Evolutionary conservation across 2,113 vertebrate species (phyloP), one percentile per base, ranked within the genome.

Genomic region (Eudyptes chrysolophus): DNA sequence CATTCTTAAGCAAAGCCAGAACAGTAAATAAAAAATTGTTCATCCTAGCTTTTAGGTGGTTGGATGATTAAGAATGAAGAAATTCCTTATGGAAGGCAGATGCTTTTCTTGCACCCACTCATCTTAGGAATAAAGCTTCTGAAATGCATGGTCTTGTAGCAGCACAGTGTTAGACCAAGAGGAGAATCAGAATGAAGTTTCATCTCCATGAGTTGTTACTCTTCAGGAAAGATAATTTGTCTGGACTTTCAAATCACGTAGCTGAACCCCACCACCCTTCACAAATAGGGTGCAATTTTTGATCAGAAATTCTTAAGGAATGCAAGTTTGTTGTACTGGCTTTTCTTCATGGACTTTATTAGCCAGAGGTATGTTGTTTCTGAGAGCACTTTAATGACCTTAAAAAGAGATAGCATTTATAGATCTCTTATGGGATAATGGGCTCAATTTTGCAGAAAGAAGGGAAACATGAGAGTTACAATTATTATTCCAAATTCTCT

Each of bases 21-120:
- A 68, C 79, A 83, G 87, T 92, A 93, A 97, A 94, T 88, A 97
- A 94, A 90, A 61, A 34, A 69, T 76, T 84, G 78, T 90, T 96
- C 79, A 86, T 96, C 42, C 16, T 91, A 25, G 78, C 62, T 93
- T 71, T 96, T 96, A 93, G 81, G 34, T 72, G 65, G 58, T 32
- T 85, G 78, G 46, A 66, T 95, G 64, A 83, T 86, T 88, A 93
- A 70, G 60, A 89, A 60, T 94, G 66, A 89, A 82, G 58, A 90
- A 49, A 77, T 84, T 69, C 89, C 79, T 68, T 95, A 66, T 95
- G 92, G 89, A 86, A 93, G n/a, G 48, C 92, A 94, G 87, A 94
- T 90, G 94, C 71, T 96, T 83, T 95, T 57, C 55, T 88, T 95
- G 84, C 66, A 38, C 84, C 54, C 77, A 77, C 78, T 80, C 71